A percentile compares a stretch with the other conserved stretches of the same genome.
Conservation (phyloP, 1,140 invertebrate species). For the Colletes latitarsis region DNA sequence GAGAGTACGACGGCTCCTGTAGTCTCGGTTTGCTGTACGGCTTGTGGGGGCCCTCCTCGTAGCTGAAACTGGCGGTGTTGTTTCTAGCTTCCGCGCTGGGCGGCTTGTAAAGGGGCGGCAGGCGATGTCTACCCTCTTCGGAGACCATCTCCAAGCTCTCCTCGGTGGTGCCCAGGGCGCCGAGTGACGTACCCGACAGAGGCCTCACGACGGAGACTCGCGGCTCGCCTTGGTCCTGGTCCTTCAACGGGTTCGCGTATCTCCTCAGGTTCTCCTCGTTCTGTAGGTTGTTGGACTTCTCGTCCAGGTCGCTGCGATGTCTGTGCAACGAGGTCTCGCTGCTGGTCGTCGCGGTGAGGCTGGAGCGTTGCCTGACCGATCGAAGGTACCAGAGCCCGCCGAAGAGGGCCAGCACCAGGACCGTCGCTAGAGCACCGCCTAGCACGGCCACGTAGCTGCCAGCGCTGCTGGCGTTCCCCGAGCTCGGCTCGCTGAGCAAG, state of each 20-base stretch:
- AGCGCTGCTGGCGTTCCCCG: constrained; percentile 80
- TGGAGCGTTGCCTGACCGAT: constrained; percentile 71
- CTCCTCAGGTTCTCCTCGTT: constrained; percentile 93
- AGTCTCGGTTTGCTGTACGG: constrained; percentile 89
- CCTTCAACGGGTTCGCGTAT: constrained; percentile 85
- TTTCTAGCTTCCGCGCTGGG: constrained; percentile 87
- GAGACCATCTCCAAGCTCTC: constrained; percentile 85
- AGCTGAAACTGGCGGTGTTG: constrained; percentile 88
- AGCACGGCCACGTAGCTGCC: constrained; percentile 81
- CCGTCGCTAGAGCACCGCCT: constrained; percentile 76
- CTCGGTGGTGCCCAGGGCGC: constrained; percentile 78
- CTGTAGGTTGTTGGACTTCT: constrained; percentile 93
- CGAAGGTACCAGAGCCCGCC: constrained; percentile 76
- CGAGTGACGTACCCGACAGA: constrained; percentile 80
- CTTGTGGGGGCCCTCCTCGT: constrained; percentile 86
- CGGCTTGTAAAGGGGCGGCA: constrained; percentile 83
- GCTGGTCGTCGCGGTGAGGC: constrained; percentile 79
- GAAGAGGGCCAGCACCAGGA: constrained; percentile 71
- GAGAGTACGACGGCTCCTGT: constrained; percentile 75
- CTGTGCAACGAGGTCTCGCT: constrained; percentile 83
- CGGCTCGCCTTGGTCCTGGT: constrained; percentile 80
- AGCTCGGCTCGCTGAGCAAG: constrained; percentile 82
- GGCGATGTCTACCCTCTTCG: constrained; percentile 82
- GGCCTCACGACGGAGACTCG: constrained; percentile 83
- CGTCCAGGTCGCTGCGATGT: constrained; percentile 86